These are phyloP conservation scores for Poeciliopsis turneri DNA, from an alignment of 2,797 vertebrate genomes.

Conservation along the genomic window DNA sequence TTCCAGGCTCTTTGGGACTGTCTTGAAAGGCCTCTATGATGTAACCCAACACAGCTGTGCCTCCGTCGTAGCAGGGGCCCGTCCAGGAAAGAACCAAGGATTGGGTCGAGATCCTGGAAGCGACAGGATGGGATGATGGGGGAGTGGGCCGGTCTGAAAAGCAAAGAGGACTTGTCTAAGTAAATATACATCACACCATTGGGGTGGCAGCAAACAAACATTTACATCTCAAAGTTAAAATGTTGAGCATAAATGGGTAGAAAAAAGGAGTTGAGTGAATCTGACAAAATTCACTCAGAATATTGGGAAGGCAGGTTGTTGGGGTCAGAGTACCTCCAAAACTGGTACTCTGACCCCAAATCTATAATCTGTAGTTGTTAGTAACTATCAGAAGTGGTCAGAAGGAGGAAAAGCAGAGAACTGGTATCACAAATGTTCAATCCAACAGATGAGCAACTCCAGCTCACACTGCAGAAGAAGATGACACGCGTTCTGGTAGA, in stretches of 20 bases:
- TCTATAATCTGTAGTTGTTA: neutral
- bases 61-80: slow-evolving; percentile 83
- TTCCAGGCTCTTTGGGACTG: slow-evolving; percentile 14
- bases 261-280: neutral
- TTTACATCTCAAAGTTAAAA: neutral
- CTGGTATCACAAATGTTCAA: neutral
- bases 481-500: neutral
- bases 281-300: neutral
- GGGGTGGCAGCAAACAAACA: neutral
- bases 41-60: slow-evolving; percentile 80
- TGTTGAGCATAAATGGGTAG: neutral
- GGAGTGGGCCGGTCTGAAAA: slow-evolving; percentile 77
- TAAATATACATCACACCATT: neutral
- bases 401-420: neutral
- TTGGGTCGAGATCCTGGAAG: slow-evolving; percentile 72
- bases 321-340: neutral
- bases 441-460: neutral
- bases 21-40: slow-evolving; percentile 72
- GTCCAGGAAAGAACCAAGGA: slow-evolving; percentile 85
- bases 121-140: slow-evolving; percentile 77
- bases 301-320: no score
- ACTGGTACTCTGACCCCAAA: no score
- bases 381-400: neutral
- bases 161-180: neutral
- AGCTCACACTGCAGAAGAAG: neutral